Evolutionary conservation across 2,113 vertebrate genomes (phyloP), one percentile per base, ranked within the genome.

Genomic region (Lophotis ruficrista): DNA sequence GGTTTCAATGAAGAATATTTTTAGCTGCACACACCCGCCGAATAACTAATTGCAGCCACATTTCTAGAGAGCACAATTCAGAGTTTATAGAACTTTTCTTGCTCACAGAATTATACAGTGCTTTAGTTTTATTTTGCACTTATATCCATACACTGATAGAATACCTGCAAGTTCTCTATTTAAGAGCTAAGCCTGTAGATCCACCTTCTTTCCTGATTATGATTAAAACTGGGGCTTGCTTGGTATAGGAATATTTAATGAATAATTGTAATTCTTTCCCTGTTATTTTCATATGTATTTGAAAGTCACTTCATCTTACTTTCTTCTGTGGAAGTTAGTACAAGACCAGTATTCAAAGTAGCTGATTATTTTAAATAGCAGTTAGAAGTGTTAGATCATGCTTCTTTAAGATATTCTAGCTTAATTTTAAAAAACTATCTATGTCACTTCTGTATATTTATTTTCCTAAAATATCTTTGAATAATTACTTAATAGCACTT

Each of bases 401-500:
- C 24, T 68, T 75, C 33, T 23, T 75, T 75, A 87, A 71, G 51
- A 84, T 82, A 71, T 58, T 87, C 9, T 47, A 31, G 6, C 37
- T 78, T 78, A 6, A 30, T 50, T 50, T 65, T 31, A 10, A 37
- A 65, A 50, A 66, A 33, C 1, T 10, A 58, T 14, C 5, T 5
- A 31, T 65, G 14, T 41, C 83, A 58, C 9, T 47, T 70, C 50
- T 61, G 19, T 76, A 13, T 72, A 33, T 88, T 77, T 92, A 47
- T 86, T 92, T 88, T 86, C 51, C 51, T 81, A 62, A 96, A 88
- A 70, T 62, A 70, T 24, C 19, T 77, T 83, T 70, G 30, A 90
- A 50, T 86, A 92, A 89, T 90, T 90, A 85, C 37, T 56, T 92
- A 75, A 83, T 73, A 89, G 3, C 14, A 68, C 37, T 94, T 93